Conservation (phyloP, 2,113 vertebrate genomes). For the Alouatta palliata region DNA sequence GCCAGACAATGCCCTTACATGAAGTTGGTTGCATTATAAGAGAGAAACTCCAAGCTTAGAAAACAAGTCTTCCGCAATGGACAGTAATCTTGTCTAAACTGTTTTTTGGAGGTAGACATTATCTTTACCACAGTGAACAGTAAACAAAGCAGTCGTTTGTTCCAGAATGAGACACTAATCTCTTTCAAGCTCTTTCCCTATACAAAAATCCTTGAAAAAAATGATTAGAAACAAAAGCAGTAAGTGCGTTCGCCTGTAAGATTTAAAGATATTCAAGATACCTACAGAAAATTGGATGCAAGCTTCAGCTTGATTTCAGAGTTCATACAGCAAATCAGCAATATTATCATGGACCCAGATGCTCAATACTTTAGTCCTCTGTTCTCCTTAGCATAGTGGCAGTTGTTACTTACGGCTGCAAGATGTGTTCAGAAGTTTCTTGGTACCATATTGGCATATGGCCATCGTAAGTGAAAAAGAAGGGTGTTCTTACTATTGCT, state of each 20-base stretch:
- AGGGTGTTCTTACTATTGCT: not conserved
- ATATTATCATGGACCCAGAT: not conserved
- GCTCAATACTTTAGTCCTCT: not conserved
- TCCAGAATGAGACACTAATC: not conserved
- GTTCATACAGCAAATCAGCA: not conserved
- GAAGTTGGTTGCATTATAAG: not conserved
- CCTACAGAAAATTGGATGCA: not conserved
- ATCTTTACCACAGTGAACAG: not conserved
- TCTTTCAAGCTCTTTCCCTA: not conserved
- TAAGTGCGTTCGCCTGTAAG: not conserved
- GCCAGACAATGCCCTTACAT: not conserved
- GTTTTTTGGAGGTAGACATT: not conserved
- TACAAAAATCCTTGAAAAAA: not conserved
- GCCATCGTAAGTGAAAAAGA: not conserved
- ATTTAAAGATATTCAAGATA: not conserved
- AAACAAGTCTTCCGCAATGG: not conserved
- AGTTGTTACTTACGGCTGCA: not conserved
- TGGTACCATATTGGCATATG: not conserved
- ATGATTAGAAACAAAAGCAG: not conserved
- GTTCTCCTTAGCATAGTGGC: not conserved
- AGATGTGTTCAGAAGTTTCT: not conserved
- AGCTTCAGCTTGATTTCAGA: not conserved
- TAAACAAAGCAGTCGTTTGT: not conserved
- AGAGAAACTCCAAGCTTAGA: not conserved
- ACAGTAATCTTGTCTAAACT: not conserved